A percentile compares a stretch with the other conserved stretches of the same genome.
Evolutionary conservation across 2,888 invertebrate genomes (phyloP).

Genomic region (Actias luna): DNA sequence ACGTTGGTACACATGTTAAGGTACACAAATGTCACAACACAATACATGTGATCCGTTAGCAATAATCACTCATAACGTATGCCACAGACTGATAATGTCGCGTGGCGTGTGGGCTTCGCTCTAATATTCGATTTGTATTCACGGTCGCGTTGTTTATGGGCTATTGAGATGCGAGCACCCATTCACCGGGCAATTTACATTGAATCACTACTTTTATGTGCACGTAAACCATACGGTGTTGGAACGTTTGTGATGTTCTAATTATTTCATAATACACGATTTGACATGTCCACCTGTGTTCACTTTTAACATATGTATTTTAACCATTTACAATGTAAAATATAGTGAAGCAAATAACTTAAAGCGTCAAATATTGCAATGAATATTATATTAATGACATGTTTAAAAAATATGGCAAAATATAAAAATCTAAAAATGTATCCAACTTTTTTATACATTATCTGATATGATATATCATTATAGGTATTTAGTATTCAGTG

Average conservation of each 20-base stretch:
- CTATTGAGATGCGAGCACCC: conserved; percentile 72
- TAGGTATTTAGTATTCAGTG: no score
- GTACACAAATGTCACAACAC: conserved; percentile 39
- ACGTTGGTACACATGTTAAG: conserved; percentile 37
- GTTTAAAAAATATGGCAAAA: no score
- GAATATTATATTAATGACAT: no score
- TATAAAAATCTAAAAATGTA: no score
- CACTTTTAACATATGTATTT: neutral
- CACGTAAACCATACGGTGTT: conserved; percentile 36
- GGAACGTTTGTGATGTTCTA: conserved; percentile 49
- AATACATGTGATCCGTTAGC: conserved; percentile 45
- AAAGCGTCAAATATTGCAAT: neutral
- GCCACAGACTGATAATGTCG: conserved; percentile 59
- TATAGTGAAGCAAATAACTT: neutral
- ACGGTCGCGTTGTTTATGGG: conserved; percentile 75
- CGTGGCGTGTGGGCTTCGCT: conserved; percentile 53
- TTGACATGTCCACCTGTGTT: neutral
- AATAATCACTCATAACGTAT: conserved; percentile 51
- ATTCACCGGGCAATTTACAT: conserved; percentile 70
- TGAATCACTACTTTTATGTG: conserved; percentile 67
- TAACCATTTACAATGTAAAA: neutral
- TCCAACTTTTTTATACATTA: no score
- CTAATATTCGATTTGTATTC: conserved; percentile 80
- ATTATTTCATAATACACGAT: conserved; percentile 40
- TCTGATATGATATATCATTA: no score